Evolutionary conservation across 2,888 invertebrate species (phyloP).

Genomic region (Hypena proboscidalis): DNA sequence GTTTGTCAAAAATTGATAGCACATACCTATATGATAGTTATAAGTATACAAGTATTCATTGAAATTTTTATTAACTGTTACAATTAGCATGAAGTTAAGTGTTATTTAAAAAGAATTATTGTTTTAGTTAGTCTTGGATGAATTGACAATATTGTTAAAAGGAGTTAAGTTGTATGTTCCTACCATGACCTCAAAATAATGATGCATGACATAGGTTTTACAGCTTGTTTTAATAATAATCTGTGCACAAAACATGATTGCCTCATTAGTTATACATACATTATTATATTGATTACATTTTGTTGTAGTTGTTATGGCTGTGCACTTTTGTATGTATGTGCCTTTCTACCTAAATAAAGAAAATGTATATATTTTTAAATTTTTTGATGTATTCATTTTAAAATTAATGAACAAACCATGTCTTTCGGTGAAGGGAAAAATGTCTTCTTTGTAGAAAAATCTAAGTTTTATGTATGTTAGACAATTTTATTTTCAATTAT

Average conservation of each 20-base stretch:
- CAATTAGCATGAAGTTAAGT: too few relatives aligned
- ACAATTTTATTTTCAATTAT: too few relatives aligned
- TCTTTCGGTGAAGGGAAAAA: too few relatives aligned
- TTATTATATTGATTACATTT: too few relatives aligned
- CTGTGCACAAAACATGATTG: conserved; percentile 22
- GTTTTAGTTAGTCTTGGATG: too few relatives aligned
- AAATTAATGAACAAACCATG: too few relatives aligned
- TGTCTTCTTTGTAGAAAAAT: too few relatives aligned
- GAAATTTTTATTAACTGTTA: conserved; percentile 10
- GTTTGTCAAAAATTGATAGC: conserved; percentile 19
- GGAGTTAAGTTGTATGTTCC: not conserved
- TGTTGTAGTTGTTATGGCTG: conserved; percentile 14
- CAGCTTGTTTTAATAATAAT: conserved; percentile 11
- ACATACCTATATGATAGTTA: conserved; percentile 35
- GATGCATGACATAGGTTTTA: conserved; percentile 27
- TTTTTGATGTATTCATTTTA: too few relatives aligned
- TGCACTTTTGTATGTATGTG: conserved; percentile 10
- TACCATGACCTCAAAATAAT: conserved; percentile 1
- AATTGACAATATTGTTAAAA: too few relatives aligned
- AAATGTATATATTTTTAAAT: not conserved
- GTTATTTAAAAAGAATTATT: too few relatives aligned
- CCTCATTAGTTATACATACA: conserved; percentile 24
- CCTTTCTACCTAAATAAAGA: not conserved
- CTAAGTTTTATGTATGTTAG: too few relatives aligned
- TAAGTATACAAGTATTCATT: conserved; percentile 30